phyloP scores from a whole-genome alignment of 2,113 vertebrate genomes.

The Motacilla alba region DNA sequence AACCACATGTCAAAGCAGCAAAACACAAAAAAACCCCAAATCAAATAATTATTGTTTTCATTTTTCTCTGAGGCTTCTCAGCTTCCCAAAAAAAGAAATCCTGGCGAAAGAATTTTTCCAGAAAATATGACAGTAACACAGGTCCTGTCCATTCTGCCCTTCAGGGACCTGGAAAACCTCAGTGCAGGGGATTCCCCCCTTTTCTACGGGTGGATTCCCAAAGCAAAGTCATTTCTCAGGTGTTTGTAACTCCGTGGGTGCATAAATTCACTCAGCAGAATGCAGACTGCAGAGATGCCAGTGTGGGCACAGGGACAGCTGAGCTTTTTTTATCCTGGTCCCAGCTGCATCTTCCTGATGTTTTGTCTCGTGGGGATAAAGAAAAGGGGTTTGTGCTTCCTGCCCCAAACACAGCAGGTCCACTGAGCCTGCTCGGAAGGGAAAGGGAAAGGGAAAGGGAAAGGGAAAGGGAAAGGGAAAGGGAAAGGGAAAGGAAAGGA shows the following conservation, averaged over 20 bases:
- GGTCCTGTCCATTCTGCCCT: background rate
- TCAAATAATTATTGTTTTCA: too few relatives aligned
- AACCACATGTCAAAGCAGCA: too few relatives aligned
- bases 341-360: background rate
- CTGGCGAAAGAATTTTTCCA: too few relatives aligned
- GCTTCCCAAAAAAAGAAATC: too few relatives aligned
- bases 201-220: background rate
- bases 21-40: too few relatives aligned
- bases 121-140: too few relatives aligned
- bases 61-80: too few relatives aligned
- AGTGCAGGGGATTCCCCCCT: background rate
- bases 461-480: too few relatives aligned
- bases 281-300: background rate
- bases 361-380: background rate
- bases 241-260: background rate
- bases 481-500: too few relatives aligned
- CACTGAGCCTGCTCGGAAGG: background rate
- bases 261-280: fast-evolving
- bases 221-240: background rate
- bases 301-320: background rate
- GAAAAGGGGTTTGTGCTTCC: background rate
- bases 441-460: too few relatives aligned
- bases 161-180: fast-evolving
- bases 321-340: background rate
- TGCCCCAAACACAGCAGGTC: background rate